Conservation (phyloP, 2,888 invertebrate species). For the Mythimna vitellina region DNA sequence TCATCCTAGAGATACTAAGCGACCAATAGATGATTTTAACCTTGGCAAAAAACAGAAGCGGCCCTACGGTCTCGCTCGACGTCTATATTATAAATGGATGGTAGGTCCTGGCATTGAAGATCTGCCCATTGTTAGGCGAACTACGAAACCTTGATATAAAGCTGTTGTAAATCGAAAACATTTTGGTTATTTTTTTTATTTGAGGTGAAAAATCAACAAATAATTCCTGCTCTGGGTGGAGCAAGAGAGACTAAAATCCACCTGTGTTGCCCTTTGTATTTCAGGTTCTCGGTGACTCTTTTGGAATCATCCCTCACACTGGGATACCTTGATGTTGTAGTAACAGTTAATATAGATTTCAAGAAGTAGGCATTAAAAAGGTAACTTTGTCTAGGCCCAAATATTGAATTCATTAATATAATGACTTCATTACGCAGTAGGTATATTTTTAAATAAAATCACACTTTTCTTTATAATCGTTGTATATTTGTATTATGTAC, state of each 20-base stretch:
- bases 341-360: neutral
- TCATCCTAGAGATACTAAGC: neutral
- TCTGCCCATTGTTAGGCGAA: slow-evolving; percentile 1
- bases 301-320: too few species aligned
- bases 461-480: slow-evolving; percentile 63
- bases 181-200: neutral
- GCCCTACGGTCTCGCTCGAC: slow-evolving; percentile 2
- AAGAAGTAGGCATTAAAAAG: neutral
- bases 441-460: neutral
- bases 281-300: neutral
- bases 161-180: neutral
- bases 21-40: neutral
- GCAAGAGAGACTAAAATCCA: neutral
- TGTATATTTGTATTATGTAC: slow-evolving; percentile 78
- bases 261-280: neutral
- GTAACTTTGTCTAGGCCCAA: neutral
- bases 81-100: slow-evolving; percentile 22
- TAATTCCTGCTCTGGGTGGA: neutral
- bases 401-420: neutral
- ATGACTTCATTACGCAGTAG: neutral
- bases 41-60: neutral
- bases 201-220: neutral
- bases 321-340: too few species aligned
- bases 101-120: neutral
- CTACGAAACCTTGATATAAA: neutral